Evolutionary conservation across 2,113 vertebrate genomes (phyloP).

Genomic region (Zosterops lateralis): DNA sequence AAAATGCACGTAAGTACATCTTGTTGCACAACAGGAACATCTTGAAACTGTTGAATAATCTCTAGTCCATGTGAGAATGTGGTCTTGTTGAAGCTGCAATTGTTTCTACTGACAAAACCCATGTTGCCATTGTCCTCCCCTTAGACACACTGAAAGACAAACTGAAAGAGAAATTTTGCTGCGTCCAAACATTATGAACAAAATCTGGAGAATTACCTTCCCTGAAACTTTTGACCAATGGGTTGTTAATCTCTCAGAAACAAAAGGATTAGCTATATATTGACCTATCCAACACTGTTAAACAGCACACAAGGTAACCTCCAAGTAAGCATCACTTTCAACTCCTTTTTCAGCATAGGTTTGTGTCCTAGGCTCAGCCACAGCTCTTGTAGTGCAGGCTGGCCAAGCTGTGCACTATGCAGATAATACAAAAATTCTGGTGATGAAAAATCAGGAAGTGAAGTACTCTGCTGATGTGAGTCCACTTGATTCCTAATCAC

Average conservation of each 20-base stretch:
- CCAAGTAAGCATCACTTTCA: not conserved
- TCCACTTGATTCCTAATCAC: not conserved
- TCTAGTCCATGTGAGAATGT: not conserved
- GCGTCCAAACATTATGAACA: not conserved
- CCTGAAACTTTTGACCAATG: not conserved
- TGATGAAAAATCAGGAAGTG: not conserved
- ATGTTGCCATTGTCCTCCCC: not conserved
- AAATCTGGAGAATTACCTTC: not conserved
- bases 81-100: not conserved
- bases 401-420: not conserved
- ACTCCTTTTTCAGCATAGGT: not conserved
- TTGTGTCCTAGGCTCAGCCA: not conserved
- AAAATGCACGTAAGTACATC: not conserved
- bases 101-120: not conserved
- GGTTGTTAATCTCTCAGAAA: not conserved
- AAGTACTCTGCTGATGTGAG: not conserved
- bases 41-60: not conserved
- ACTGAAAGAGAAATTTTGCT: not conserved
- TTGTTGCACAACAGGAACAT: not conserved
- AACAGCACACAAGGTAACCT: not conserved
- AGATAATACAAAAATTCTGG: not conserved
- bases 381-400: not conserved
- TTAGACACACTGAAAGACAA: not conserved
- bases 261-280: not conserved
- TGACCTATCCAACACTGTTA: not conserved